Evolutionary conservation across 2,113 vertebrate species (phyloP).

Genomic region (Trogon melanurus): DNA sequence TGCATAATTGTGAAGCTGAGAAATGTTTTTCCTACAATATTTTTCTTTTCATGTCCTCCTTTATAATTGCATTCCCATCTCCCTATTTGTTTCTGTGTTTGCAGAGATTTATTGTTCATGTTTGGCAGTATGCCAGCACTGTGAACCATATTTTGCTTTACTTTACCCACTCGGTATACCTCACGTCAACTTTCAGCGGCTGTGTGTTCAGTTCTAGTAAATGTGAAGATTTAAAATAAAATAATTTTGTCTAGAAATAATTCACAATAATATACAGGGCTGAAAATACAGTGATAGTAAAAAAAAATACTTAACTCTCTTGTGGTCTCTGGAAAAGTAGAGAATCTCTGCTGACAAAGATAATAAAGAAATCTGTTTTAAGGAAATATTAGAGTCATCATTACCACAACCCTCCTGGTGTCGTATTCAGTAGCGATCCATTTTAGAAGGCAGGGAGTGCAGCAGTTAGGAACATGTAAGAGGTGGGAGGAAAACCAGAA

Average conservation of each 20-base stretch:
- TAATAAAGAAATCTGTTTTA: neutral
- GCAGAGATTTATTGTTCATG: conserved; percentile 53
- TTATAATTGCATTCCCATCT: conserved; percentile 47
- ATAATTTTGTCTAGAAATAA: neutral
- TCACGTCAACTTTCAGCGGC: neutral
- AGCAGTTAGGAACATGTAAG: neutral
- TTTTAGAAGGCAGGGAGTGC: neutral
- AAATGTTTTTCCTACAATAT: conserved; percentile 12
- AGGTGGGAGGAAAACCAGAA: neutral
- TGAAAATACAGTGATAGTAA: neutral
- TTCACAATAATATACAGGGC: neutral
- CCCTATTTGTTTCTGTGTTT: conserved; percentile 49
- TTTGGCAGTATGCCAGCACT: conserved; percentile 46
- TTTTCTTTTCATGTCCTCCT: conserved; percentile 24
- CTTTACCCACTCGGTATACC: neutral
- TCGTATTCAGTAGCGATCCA: neutral
- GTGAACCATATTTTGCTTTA: conserved; percentile 2
- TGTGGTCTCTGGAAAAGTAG: neutral
- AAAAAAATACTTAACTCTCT: neutral
- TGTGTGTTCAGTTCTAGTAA: neutral
- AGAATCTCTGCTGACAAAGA: neutral
- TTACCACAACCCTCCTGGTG: neutral
- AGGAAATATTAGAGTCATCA: neutral
- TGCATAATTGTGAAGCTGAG: conserved; percentile 15
- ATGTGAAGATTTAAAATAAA: neutral